Percentiles rank a stretch among this genome's conserved stretches.
Conservation (phyloP, 2,797 vertebrate species). For the Lagorchestes hirsutus region DNA sequence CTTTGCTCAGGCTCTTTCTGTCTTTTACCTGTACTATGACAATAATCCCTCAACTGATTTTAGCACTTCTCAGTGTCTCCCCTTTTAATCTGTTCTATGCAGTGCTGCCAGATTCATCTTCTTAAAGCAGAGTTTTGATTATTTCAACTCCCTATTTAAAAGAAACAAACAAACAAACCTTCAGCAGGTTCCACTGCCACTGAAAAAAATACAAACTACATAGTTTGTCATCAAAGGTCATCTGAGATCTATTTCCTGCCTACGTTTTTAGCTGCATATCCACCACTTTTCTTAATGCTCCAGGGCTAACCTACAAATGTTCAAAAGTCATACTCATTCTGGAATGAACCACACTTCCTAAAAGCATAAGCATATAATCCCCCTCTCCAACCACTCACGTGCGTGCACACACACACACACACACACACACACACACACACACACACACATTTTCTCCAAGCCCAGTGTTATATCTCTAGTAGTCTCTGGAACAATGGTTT, state of each 20-base stretch:
- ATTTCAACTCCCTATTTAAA: not conserved
- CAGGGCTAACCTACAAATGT: not conserved
- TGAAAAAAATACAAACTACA: not conserved
- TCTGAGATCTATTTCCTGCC: not conserved
- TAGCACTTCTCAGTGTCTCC: not conserved
- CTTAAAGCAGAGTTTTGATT: not conserved
- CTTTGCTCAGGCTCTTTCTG: not conserved
- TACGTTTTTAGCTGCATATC: not conserved
- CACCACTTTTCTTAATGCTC: not conserved
- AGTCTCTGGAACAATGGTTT: not conserved
- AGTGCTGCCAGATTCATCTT: not conserved
- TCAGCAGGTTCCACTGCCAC: not conserved
- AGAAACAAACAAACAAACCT: not conserved
- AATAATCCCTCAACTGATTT: not conserved
- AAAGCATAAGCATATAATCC: not conserved
- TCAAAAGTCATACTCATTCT: not conserved
- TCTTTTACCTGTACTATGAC: not conserved
- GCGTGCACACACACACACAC: too few species aligned
- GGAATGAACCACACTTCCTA: not conserved
- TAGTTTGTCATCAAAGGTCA: not conserved
- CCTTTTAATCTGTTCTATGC: not conserved
- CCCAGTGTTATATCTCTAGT: not conserved
- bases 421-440: not conserved
- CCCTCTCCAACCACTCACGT: not conserved
- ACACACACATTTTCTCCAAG: not conserved